These are phyloP conservation scores for Panagrolaimus sp. DNA, from an alignment of 1,140 invertebrate species.

Conservation along the genomic window DNA sequence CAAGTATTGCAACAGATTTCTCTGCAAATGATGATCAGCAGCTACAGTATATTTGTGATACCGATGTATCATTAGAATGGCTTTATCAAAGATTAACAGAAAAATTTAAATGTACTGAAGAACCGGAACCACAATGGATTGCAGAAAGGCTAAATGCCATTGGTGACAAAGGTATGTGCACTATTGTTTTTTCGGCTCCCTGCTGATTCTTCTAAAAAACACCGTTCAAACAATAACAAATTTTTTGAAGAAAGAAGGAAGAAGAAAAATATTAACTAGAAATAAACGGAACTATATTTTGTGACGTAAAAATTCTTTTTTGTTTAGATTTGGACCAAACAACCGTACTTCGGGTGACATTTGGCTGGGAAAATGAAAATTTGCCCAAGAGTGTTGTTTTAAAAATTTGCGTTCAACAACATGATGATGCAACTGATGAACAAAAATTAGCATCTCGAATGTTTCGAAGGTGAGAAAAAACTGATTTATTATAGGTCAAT, in stretches of 20 bases:
- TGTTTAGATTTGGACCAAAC: conserved; percentile 48
- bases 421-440: conserved; percentile 28
- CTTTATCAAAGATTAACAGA: conserved; percentile 44
- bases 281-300: not conserved
- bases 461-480: conserved; percentile 27
- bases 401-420: conserved; percentile 45
- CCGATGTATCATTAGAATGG: conserved; percentile 51
- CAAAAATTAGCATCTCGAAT: conserved; percentile 32
- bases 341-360: conserved; percentile 48
- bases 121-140: conserved; percentile 52
- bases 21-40: conserved; percentile 6
- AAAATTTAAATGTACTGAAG: conserved; percentile 45
- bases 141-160: conserved; percentile 43
- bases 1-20: not conserved
- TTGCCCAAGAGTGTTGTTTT: conserved; percentile 49
- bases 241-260: not conserved
- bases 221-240: not conserved
- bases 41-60: conserved; percentile 42
- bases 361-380: conserved; percentile 51
- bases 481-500: conserved; percentile 19
- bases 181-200: conserved; percentile 6
- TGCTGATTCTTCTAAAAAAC: not conserved
- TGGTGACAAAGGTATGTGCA: conserved; percentile 41
- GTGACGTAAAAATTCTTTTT: conserved; percentile 9
- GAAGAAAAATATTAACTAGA: not conserved